These are phyloP conservation scores for Nysson spinosus DNA, from an alignment of 2,888 invertebrate species.

Conservation along the genomic window DNA sequence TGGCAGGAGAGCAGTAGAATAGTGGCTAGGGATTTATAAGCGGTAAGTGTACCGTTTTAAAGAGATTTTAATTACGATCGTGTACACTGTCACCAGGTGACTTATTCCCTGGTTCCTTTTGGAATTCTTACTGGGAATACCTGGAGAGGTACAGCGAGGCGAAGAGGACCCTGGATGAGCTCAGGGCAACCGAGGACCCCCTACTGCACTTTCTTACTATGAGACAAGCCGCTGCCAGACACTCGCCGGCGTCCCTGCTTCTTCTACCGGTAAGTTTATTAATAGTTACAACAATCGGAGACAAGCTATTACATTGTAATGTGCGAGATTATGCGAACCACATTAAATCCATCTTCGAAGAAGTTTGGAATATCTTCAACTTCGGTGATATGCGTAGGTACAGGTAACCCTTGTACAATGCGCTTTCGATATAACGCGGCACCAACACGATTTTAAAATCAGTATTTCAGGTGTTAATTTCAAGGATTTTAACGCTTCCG, in stretches of 20 bases:
- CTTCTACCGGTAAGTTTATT: conserved; percentile 84
- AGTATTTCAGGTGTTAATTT: too few species aligned
- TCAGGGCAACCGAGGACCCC: conserved; percentile 82
- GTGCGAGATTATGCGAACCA: conserved; percentile 24
- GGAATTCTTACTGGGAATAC: conserved; percentile 84
- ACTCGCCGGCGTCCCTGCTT: conserved; percentile 82
- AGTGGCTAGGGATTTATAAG: background rate
- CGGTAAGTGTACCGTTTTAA: too few species aligned
- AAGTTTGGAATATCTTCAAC: background rate
- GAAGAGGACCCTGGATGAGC: conserved; percentile 81
- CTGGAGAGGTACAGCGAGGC: conserved; percentile 81
- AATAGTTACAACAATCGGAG: conserved; percentile 19
- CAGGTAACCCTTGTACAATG: too few species aligned
- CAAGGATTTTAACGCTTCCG: too few species aligned
- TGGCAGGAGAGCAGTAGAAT: background rate
- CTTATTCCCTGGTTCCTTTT: conserved; percentile 83
- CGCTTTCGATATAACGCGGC: too few species aligned
- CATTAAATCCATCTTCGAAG: conserved; percentile 16
- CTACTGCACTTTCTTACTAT: conserved; percentile 84
- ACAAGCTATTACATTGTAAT: conserved; percentile 17
- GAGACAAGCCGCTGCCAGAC: conserved; percentile 82
- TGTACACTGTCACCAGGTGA: conserved; percentile 73
- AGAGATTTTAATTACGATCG: conserved; percentile 31
- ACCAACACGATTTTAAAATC: too few species aligned
- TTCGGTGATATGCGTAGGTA: too few species aligned